Evolutionary conservation across 2,888 invertebrate genomes (phyloP), one percentile per base, ranked within the genome.

Genomic region (Halictus ligatus): DNA sequence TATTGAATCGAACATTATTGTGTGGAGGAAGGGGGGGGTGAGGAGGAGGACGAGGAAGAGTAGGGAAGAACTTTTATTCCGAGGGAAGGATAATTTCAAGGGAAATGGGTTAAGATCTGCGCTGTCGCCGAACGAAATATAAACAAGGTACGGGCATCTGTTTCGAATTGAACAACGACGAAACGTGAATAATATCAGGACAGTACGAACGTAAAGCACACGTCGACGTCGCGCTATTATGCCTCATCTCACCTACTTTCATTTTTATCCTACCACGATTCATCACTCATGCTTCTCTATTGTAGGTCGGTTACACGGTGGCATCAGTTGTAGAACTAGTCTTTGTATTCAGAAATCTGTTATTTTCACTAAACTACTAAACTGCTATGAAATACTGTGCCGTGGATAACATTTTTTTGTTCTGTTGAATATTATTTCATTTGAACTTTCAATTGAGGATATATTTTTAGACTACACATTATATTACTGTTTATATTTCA

Each of bases 231-330:
- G 29, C 25, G 29, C 67, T 43, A 78, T 78, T 69, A 67, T 83
- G 54, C 46, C 25, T 8, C 75, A 18, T 75, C 35, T 85, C 85
- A 48, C 85, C 83, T 81, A 86, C 78, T 74, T 79, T 74, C 78
- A 58, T 81, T 85, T 79, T 85, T 86, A 78, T 76, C 78, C 25
- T 29, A 81, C 78, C 48, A 13, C 78, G 75, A 86, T 85, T 86
- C 78, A 86, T 86, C 81, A 60, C 73, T 78, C 69, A 21, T 18
- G 21, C 25, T 75, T 78, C 48, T 25, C 75, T 71, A 84, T 80
- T 58, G 78, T 80, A 40, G 35, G 35, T 29, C 29, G 29, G 29
- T 29, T 64, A 64, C 58, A 67, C 60, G 50, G 73, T 15, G 73
- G n/a, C 13, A 35, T 43, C 29, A 54, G 21, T 1, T 43, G 12